phyloP scores from a whole-genome alignment of 1,140 invertebrate genomes.

The Atta cephalotes region DNA sequence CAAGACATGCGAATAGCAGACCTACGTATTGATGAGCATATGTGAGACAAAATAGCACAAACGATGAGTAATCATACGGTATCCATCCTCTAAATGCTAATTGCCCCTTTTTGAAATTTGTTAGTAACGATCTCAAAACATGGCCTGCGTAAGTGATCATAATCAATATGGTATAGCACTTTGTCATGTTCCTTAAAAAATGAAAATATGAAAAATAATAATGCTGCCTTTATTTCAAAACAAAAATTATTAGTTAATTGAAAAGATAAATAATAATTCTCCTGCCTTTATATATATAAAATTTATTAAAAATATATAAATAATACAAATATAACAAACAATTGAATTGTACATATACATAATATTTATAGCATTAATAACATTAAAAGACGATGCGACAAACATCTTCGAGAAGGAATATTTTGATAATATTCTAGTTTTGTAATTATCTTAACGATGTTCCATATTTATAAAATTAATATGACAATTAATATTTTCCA shows the following conservation, averaged over 20 bases:
- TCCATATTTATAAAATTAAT: background rate
- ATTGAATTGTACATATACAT: background rate
- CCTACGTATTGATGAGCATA: constrained; percentile 51
- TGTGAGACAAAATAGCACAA: constrained; percentile 4
- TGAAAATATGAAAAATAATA: background rate
- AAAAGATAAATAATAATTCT: background rate
- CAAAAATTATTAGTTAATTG: background rate
- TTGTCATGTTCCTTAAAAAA: background rate
- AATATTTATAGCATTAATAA: background rate
- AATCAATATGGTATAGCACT: constrained; percentile 60
- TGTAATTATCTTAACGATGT: no score
- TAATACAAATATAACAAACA: background rate
- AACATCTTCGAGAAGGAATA: no score
- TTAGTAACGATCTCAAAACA: constrained; percentile 62
- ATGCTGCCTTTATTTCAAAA: background rate
- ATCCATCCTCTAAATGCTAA: constrained; percentile 73
- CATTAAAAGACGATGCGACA: background rate
- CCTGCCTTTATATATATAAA: background rate
- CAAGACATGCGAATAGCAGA: background rate
- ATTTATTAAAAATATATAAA: background rate
- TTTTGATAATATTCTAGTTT: background rate
- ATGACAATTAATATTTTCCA: background rate
- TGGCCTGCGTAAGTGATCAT: constrained; percentile 45
- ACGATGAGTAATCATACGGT: constrained; percentile 55
- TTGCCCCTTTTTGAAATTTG: constrained; percentile 36